Percentiles rank a stretch among this genome's conserved stretches.
Conservation (phyloP, 2,113 vertebrate species). For the Dinomys branickii region DNA sequence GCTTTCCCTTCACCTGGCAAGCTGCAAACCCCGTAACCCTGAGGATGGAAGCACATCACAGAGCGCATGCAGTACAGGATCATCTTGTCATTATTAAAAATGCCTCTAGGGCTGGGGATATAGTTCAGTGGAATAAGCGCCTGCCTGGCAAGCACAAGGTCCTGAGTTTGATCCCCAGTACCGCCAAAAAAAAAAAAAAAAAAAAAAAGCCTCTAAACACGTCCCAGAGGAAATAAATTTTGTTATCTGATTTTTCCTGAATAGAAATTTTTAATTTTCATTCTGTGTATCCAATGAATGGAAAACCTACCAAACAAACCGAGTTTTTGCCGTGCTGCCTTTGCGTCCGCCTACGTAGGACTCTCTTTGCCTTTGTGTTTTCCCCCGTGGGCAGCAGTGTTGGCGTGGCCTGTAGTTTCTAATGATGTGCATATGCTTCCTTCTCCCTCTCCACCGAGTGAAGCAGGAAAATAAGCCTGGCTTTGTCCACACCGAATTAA, state of each 20-base stretch:
- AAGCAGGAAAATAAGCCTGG: background rate
- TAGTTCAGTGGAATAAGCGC: too few relatives aligned
- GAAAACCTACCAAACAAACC: background rate
- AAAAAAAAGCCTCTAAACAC: background rate
- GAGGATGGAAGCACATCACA: background rate
- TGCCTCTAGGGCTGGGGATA: too few relatives aligned
- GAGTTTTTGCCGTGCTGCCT: background rate
- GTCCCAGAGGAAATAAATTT: background rate
- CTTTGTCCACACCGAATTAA: background rate
- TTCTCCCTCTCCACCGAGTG: background rate
- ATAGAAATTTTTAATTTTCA: background rate
- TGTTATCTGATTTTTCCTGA: background rate
- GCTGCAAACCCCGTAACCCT: background rate
- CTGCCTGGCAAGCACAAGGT: too few relatives aligned
- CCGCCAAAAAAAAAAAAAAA: too few relatives aligned
- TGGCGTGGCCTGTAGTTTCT: background rate
- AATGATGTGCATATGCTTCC: background rate
- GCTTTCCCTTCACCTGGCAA: background rate
- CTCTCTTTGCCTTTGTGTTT: background rate
- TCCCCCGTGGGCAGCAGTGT: background rate
- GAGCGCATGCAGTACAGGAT: background rate
- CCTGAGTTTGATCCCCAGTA: too few relatives aligned
- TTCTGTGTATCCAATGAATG: background rate
- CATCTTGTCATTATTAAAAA: background rate
- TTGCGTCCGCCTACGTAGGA: background rate